Evolutionary conservation across 1,140 invertebrate genomes (phyloP).

Genomic region (Drosophila arizonae): DNA sequence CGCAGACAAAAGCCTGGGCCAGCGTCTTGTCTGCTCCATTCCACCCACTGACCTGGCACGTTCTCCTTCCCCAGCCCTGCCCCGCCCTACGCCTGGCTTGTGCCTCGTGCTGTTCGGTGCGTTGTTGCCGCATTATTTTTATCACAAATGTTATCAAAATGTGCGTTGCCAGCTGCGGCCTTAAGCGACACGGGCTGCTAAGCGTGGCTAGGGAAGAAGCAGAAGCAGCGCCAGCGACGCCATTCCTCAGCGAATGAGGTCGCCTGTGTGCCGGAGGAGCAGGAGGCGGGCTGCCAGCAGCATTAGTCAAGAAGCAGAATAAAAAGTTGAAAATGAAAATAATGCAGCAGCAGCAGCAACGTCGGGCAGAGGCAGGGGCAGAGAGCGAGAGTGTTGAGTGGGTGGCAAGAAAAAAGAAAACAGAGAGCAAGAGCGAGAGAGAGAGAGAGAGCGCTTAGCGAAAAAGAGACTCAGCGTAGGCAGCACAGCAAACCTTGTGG

Average conservation of each 20-base stretch:
- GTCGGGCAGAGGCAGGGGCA: slow-evolving; percentile 16
- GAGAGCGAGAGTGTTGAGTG: slow-evolving; percentile 53
- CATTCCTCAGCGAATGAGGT: slow-evolving; percentile 58
- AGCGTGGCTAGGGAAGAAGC: not conserved
- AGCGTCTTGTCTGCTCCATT: slow-evolving; percentile 50
- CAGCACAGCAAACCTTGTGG: slow-evolving; percentile 23
- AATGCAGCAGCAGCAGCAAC: slow-evolving; percentile 62
- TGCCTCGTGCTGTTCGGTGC: slow-evolving; percentile 41
- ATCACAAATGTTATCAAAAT: slow-evolving; percentile 79
- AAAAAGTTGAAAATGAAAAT: slow-evolving; percentile 79
- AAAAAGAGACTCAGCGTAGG: slow-evolving; percentile 27
- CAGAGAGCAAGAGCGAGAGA: slow-evolving; percentile 7
- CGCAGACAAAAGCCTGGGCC: slow-evolving; percentile 13
- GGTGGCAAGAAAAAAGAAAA: slow-evolving; percentile 3
- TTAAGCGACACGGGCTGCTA: slow-evolving; percentile 11
- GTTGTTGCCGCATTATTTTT: slow-evolving; percentile 78
- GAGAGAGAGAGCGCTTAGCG: not conserved
- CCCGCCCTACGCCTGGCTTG: not conserved
- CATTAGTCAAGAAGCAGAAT: slow-evolving; percentile 32
- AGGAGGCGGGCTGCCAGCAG: slow-evolving; percentile 13
- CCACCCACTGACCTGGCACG: slow-evolving; percentile 79
- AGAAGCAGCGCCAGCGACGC: slow-evolving; percentile 3
- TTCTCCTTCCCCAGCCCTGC: slow-evolving; percentile 11
- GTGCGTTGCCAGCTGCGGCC: slow-evolving; percentile 73
- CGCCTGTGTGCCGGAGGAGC: slow-evolving; percentile 30